Conservation (phyloP, 2,888 invertebrate species). For the Chrysolina americana region DNA sequence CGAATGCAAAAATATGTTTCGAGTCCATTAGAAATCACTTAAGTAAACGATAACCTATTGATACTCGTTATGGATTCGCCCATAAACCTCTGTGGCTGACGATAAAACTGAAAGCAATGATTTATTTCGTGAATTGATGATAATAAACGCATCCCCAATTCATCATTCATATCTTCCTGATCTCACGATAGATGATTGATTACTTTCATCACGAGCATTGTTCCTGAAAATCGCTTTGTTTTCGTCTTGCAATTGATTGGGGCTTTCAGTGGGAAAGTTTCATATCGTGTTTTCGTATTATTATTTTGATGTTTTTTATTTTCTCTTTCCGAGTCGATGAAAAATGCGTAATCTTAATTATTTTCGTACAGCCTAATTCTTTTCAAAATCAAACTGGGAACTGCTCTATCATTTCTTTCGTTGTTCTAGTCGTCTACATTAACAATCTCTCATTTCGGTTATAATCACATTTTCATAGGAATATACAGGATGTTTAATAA, state of each 20-base stretch:
- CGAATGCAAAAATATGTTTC: background rate
- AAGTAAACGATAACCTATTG: background rate
- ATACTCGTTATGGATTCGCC: background rate
- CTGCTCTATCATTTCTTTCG: too few relatives aligned
- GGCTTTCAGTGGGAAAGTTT: background rate
- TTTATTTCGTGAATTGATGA: slow-evolving; percentile 15
- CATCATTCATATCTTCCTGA: background rate
- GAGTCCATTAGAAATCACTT: slow-evolving; percentile 1
- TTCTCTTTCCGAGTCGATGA: background rate
- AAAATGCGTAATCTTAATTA: background rate
- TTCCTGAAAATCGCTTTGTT: background rate
- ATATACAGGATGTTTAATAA: too few relatives aligned
- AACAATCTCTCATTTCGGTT: too few relatives aligned
- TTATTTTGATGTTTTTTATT: background rate
- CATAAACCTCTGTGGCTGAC: slow-evolving; percentile 6
- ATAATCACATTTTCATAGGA: too few relatives aligned
- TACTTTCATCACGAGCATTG: slow-evolving; percentile 3
- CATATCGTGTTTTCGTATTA: background rate
- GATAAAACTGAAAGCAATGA: slow-evolving; percentile 7
- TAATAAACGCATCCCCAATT: background rate
- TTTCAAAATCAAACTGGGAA: too few relatives aligned
- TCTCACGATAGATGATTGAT: slow-evolving; percentile 1
- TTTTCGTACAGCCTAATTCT: too few relatives aligned
- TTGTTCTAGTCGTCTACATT: too few relatives aligned
- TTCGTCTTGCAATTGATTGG: background rate